phyloP scores from a whole-genome alignment of 2,797 vertebrate species.

The Acanthurus leucopareius region DNA sequence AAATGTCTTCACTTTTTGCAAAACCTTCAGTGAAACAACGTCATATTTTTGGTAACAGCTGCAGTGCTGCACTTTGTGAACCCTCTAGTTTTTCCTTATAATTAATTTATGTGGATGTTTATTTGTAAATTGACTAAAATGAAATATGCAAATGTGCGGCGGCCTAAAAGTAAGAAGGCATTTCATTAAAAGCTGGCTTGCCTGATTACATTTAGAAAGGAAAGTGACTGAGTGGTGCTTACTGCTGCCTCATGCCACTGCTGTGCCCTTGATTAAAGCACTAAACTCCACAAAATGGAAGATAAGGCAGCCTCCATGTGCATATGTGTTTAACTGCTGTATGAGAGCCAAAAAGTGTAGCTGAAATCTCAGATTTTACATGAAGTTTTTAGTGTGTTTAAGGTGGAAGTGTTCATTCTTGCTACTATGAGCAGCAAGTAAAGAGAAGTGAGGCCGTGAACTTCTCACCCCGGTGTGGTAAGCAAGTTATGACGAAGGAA shows the following conservation, averaged over 20 bases:
- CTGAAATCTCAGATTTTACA: not conserved
- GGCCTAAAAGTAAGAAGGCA: not conserved
- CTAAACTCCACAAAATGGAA: not conserved
- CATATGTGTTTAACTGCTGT: not conserved
- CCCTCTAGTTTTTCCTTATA: too few relatives aligned
- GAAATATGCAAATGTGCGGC: not conserved
- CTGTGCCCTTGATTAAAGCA: conserved; percentile 10
- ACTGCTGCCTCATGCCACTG: not conserved
- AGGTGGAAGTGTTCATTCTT: not conserved
- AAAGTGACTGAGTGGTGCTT: not conserved
- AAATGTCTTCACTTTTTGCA: not conserved
- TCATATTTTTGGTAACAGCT: too few relatives aligned
- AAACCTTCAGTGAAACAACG: too few relatives aligned
- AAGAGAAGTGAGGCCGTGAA: not conserved
- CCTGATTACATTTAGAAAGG: too few relatives aligned
- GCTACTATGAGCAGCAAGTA: not conserved
- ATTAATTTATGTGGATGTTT: too few relatives aligned
- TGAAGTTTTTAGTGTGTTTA: not conserved
- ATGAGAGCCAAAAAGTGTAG: not conserved
- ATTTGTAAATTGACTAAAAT: too few relatives aligned
- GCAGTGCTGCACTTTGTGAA: not conserved
- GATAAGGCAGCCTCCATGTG: conserved; percentile 20
- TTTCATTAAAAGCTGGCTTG: not conserved
- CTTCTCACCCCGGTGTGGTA: not conserved
- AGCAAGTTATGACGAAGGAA: not conserved